These are phyloP conservation scores for Acrobeloides nanus DNA, from an alignment of 2,888 invertebrate species.

Conservation along the genomic window DNA sequence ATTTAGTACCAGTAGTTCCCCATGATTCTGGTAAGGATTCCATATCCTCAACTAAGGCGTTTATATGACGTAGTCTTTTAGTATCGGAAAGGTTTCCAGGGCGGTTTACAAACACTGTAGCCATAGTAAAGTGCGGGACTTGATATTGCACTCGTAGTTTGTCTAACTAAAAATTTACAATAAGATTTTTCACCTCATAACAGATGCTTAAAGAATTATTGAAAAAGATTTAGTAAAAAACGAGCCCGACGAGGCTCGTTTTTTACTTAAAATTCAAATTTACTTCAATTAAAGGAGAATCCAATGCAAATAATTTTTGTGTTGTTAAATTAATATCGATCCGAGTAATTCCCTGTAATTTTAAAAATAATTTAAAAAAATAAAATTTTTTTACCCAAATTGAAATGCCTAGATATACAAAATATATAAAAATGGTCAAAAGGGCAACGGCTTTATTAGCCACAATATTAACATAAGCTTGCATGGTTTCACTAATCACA, in stretches of 20 bases:
- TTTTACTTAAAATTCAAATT: too few relatives aligned
- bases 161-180: conserved; percentile 37
- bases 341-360: conserved; percentile 37
- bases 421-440: conserved; percentile 33
- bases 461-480: conserved; percentile 28
- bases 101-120: conserved; percentile 36
- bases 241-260: too few relatives aligned
- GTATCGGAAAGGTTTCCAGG: conserved; percentile 44
- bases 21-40: conserved; percentile 30
- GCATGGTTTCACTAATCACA: conserved; percentile 36
- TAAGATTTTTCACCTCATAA: too few relatives aligned
- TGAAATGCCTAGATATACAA: conserved; percentile 38
- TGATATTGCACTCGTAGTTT: conserved; percentile 44
- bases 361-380: neutral
- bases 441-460: conserved; percentile 34
- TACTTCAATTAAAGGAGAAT: conserved; percentile 43
- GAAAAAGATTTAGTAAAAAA: too few relatives aligned
- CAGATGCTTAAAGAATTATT: too few relatives aligned
- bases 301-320: conserved; percentile 44
- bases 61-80: conserved; percentile 31
- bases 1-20: conserved; percentile 46
- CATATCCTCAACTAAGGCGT: conserved; percentile 47
- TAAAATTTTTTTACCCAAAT: conserved; percentile 31
- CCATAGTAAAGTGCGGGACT: conserved; percentile 44
- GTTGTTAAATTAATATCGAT: conserved; percentile 49